Conservation (phyloP, 2,797 vertebrate genomes). For the Mus spretus region DNA sequence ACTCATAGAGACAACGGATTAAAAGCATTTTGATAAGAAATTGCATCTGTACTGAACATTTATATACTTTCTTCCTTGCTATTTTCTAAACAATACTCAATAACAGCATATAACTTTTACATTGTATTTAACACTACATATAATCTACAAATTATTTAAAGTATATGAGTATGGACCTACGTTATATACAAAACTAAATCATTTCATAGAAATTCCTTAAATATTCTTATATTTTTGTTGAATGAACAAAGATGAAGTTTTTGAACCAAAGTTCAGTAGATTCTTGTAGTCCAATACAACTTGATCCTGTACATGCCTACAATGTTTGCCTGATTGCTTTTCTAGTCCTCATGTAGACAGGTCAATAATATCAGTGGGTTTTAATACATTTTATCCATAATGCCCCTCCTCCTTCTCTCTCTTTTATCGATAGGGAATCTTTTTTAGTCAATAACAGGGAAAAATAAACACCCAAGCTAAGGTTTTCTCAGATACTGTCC, state of each 20-base stretch:
- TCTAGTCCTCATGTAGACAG: neutral
- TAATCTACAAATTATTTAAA: neutral
- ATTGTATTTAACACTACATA: neutral
- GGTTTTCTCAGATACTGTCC: neutral
- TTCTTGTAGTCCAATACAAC: fast-evolving
- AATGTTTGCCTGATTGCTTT: neutral
- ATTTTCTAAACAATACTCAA: neutral
- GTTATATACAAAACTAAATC: neutral
- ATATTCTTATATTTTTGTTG: neutral
- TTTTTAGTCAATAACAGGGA: neutral
- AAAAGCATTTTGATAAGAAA: neutral
- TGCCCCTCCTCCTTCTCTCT: fast-evolving
- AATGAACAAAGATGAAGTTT: no score
- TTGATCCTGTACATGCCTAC: neutral
- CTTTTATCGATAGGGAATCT: neutral
- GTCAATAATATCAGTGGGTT: neutral
- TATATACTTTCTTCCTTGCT: neutral
- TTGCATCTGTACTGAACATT: neutral
- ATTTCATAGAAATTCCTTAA: neutral
- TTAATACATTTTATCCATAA: neutral
- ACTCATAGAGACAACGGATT: neutral
- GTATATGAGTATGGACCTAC: no score
- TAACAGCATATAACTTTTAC: neutral
- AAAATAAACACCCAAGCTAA: neutral
- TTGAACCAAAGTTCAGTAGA: neutral